Evolutionary conservation across 2,113 vertebrate species (phyloP).

Genomic region (Apteryx mantelli): DNA sequence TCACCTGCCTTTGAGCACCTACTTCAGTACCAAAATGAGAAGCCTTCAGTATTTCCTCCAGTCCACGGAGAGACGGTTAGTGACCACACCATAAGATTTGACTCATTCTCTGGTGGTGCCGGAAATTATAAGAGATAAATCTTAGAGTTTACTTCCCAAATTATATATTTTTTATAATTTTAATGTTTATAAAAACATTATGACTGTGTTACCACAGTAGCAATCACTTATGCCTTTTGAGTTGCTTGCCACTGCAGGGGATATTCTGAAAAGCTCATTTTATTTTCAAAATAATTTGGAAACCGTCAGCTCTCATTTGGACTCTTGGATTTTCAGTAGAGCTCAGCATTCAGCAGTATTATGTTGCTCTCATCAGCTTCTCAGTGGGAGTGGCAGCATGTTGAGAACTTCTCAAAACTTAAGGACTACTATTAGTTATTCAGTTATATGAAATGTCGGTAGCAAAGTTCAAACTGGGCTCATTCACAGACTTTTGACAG

Average conservation of each 20-base stretch:
- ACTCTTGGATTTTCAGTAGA: background rate
- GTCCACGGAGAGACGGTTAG: background rate
- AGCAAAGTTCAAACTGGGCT: background rate
- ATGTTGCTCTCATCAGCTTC: background rate
- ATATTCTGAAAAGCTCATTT: background rate
- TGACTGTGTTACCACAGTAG: background rate
- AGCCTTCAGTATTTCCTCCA: background rate
- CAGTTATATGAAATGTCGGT: background rate
- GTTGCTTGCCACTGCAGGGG: background rate
- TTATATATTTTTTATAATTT: background rate
- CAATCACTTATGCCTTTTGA: background rate
- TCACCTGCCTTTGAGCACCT: background rate
- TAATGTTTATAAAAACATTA: background rate
- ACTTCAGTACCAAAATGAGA: fast-evolving
- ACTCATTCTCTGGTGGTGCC: background rate
- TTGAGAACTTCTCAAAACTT: background rate
- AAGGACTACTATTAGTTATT: background rate
- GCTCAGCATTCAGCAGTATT: background rate
- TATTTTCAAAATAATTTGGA: slow-evolving; percentile 26
- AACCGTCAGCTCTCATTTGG: background rate
- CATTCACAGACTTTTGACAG: background rate
- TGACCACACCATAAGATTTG: background rate
- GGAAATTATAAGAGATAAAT: background rate
- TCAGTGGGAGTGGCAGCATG: background rate
- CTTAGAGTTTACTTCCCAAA: background rate